A percentile compares a stretch with the other conserved stretches of the same genome.
Conservation (phyloP, 1,140 invertebrate genomes). For the Teleogryllus occipitalis region DNA sequence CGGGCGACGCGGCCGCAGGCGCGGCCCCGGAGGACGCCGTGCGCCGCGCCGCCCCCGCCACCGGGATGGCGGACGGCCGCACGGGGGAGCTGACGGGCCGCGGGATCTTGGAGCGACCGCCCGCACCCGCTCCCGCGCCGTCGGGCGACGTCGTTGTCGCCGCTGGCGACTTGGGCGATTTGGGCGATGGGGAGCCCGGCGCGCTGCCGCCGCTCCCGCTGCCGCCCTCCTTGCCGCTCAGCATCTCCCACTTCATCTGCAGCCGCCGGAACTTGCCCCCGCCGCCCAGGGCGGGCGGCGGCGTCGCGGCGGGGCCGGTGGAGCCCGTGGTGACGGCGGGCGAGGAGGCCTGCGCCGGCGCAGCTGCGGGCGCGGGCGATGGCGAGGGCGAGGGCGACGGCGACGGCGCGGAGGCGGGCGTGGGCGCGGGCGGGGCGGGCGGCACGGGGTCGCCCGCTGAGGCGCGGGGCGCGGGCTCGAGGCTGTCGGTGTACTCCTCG, state of each 20-base stretch:
- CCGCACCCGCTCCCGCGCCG: background rate
- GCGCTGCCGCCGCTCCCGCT: background rate
- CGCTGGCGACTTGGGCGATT: constrained; percentile 6
- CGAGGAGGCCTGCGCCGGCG: background rate
- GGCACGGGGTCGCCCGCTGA: background rate
- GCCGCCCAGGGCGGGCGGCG: background rate
- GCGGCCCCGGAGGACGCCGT: background rate
- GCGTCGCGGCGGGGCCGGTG: background rate
- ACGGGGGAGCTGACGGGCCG: constrained; percentile 53
- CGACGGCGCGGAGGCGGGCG: background rate
- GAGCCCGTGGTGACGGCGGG: background rate
- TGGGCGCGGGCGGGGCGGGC: background rate
- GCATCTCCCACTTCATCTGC: constrained; percentile 79
- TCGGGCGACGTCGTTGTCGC: constrained; percentile 14
- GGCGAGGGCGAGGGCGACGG: background rate
- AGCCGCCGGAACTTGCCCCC: constrained; percentile 54
- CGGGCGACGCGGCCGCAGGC: no score
- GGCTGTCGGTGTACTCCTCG: constrained; percentile 64
- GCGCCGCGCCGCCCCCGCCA: background rate
- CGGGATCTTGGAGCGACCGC: constrained; percentile 56
- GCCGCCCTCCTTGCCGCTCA: constrained; percentile 39
- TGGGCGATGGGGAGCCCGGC: background rate
- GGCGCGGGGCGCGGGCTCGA: constrained; percentile 46
- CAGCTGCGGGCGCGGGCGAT: background rate
- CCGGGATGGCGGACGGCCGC: constrained; percentile 18